Percentiles rank a stretch among this genome's conserved stretches.
These are phyloP conservation scores for Porites divaricata DNA, from an alignment of 92 coral and sea anemone genomes.

Conservation along the genomic window DNA sequence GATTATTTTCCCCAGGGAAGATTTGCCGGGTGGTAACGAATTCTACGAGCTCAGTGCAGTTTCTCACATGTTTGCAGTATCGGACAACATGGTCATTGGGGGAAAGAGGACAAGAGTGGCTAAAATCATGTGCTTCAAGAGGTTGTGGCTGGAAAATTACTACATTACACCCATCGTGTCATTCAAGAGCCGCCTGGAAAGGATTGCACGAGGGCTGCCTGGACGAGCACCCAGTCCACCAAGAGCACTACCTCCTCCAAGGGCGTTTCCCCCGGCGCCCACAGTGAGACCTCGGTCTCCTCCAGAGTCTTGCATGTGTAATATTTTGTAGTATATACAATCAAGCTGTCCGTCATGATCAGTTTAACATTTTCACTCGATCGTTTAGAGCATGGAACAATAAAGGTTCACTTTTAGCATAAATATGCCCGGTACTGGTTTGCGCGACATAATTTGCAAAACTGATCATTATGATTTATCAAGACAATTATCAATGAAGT, in stretches of 20 bases:
- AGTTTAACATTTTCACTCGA: no score
- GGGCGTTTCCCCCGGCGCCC: not conserved
- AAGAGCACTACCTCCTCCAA: not conserved
- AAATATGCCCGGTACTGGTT: no score
- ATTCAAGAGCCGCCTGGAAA: conserved; percentile 20
- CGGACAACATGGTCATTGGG: conserved; percentile 34
- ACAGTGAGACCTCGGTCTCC: not conserved
- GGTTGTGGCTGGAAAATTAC: not conserved
- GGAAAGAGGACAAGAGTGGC: conserved; percentile 25
- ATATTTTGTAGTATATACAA: conserved; percentile 22
- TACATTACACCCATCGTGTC: conserved; percentile 30
- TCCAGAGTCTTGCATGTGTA: not conserved
- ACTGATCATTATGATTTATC: no score
- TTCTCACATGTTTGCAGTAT: not conserved
- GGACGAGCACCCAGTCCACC: not conserved
- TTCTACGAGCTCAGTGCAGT: conserved; percentile 40
- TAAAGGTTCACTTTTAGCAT: no score
- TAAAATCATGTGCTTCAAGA: conserved; percentile 25
- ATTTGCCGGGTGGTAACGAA: not conserved
- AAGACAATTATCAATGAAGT: no score
- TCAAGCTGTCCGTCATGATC: not conserved
- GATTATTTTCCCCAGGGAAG: conserved; percentile 33
- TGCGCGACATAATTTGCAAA: no score
- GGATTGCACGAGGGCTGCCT: conserved; percentile 11
- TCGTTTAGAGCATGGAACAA: no score